Evolutionary conservation across 2,888 invertebrate genomes (phyloP).

Genomic region (Leptopilina drosophilae): DNA sequence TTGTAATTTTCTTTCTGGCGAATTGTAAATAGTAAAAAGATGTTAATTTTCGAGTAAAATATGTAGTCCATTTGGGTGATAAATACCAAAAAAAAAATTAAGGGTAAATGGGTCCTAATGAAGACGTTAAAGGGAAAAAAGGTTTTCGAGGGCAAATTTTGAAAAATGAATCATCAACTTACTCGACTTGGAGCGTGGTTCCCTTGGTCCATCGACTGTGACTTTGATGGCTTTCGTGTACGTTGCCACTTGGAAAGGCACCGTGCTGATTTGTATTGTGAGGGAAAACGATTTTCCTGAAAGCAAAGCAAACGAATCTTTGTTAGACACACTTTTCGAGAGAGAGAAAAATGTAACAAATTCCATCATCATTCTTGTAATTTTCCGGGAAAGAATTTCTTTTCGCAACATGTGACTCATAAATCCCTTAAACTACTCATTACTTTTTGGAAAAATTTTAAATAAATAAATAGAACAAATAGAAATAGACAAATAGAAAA

Average conservation of each 20-base stretch:
- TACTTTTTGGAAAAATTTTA: no score
- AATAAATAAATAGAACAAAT: no score
- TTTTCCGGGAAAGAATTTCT: neutral
- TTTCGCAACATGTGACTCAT: neutral
- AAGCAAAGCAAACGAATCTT: slow-evolving; percentile 57
- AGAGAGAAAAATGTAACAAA: slow-evolving; percentile 6
- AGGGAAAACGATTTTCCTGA: slow-evolving; percentile 94
- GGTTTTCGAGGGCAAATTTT: no score
- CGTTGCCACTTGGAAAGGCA: slow-evolving; percentile 91
- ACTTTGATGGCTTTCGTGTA: slow-evolving; percentile 99
- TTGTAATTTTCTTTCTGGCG: no score
- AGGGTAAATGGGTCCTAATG: no score
- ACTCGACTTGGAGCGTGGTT: slow-evolving; percentile 98
- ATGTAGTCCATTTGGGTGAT: no score
- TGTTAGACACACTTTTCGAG: slow-evolving; percentile 18
- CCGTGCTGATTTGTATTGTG: slow-evolving; percentile 93
- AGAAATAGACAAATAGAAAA: no score
- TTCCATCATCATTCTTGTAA: slow-evolving; percentile 24
- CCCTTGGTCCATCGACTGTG: slow-evolving; percentile 98
- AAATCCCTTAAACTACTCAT: neutral
- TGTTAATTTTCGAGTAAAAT: no score
- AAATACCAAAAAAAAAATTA: no score
- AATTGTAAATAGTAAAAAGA: no score
- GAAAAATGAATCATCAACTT: slow-evolving; percentile 78
- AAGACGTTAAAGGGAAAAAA: no score